Conservation (phyloP, 2,888 invertebrate species). For the Podabrus alpinus region DNA sequence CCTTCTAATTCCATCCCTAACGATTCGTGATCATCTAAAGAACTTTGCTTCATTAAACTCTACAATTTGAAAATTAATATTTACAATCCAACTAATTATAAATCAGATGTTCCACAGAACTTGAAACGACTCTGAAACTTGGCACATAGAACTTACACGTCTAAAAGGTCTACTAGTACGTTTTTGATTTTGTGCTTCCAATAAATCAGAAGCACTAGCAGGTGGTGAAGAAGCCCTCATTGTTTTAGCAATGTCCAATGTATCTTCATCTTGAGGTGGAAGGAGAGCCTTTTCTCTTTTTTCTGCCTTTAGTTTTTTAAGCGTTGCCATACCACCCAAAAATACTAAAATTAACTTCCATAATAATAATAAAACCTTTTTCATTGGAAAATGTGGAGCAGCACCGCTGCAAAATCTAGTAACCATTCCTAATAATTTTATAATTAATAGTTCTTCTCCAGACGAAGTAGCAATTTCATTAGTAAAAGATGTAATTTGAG, state of each 20-base stretch:
- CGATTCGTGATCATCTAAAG: constrained; percentile 79
- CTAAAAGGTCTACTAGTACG: constrained; percentile 74
- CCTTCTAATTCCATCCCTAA: constrained; percentile 75
- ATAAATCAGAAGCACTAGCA: constrained; percentile 85
- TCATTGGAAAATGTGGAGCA: constrained; percentile 97
- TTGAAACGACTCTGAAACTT: not conserved
- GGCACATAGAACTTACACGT: constrained; percentile 55
- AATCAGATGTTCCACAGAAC: not conserved
- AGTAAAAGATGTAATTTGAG: constrained; percentile 61
- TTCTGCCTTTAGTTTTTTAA: constrained; percentile 75
- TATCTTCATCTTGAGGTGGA: constrained; percentile 84
- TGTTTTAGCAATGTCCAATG: constrained; percentile 87
- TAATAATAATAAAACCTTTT: constrained; percentile 90
- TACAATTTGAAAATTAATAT: constrained; percentile 46
- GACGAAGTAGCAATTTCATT: constrained; percentile 63
- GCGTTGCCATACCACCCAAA: constrained; percentile 86
- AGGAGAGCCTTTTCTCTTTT: constrained; percentile 74
- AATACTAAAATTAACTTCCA: constrained; percentile 95
- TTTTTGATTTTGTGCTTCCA: constrained; percentile 83
- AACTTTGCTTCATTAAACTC: constrained; percentile 90
- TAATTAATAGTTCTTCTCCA: constrained; percentile 83
- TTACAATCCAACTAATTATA: not conserved
- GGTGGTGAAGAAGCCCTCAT: constrained; percentile 97
- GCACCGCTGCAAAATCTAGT: constrained; percentile 94
- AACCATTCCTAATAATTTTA: constrained; percentile 93